Percentiles rank a stretch among this genome's conserved stretches.
Evolutionary conservation across 2,888 invertebrate genomes (phyloP).

Genomic region (Carcina quercana): DNA sequence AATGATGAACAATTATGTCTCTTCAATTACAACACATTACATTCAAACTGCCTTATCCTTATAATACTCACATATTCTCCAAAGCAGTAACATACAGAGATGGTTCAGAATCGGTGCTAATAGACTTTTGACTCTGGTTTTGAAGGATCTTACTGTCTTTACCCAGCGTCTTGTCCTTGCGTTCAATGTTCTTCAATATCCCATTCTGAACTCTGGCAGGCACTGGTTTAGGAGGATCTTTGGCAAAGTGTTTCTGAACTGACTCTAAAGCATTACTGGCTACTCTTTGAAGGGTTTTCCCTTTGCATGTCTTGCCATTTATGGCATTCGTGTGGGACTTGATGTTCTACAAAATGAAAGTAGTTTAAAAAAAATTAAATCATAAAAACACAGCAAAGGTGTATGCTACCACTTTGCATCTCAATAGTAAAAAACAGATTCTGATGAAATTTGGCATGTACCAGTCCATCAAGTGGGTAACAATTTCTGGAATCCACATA

Average conservation of each 20-base stretch:
- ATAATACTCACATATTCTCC: conserved; percentile 78
- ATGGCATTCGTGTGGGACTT: conserved; percentile 42
- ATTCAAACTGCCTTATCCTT: too few relatives aligned
- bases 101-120: conserved; percentile 82
- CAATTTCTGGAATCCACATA: too few relatives aligned
- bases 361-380: too few relatives aligned
- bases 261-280: conserved; percentile 54
- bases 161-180: conserved; percentile 25
- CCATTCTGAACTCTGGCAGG: conserved; percentile 54
- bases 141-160: conserved; percentile 50
- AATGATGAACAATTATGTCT: too few relatives aligned
- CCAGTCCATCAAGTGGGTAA: too few relatives aligned
- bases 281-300: conserved; percentile 55
- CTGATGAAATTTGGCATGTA: too few relatives aligned
- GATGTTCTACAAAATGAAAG: conserved; percentile 47
- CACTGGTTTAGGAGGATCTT: conserved; percentile 47
- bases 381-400: too few relatives aligned
- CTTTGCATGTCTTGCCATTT: conserved; percentile 60
- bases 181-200: conserved; percentile 58
- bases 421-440: too few relatives aligned
- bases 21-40: too few relatives aligned
- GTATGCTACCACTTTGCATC: too few relatives aligned
- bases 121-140: conserved; percentile 47
- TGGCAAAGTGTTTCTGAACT: conserved; percentile 56
- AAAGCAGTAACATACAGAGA: conserved; percentile 85